Percentiles rank a stretch among this genome's conserved stretches.
phyloP scores from a whole-genome alignment of 2,113 vertebrate genomes.

The Scatophagus argus region DNA sequence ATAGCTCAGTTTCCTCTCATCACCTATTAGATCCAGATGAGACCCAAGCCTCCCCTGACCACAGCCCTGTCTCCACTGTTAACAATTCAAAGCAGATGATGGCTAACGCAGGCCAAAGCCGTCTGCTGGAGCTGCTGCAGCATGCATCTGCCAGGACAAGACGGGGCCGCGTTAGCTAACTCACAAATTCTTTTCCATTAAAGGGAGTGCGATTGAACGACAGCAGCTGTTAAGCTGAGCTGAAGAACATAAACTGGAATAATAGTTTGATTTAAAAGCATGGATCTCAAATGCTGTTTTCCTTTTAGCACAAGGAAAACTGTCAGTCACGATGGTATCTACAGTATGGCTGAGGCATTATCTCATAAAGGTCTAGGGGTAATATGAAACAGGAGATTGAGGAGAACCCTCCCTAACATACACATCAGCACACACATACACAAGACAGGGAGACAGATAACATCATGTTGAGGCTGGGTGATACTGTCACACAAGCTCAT shows the following conservation, averaged over 20 bases:
- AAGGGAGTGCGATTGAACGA: slow-evolving; percentile 55
- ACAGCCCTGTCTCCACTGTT: slow-evolving; percentile 50
- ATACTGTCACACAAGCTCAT: slow-evolving; percentile 28
- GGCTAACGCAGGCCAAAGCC: slow-evolving; percentile 38
- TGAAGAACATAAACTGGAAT: slow-evolving; percentile 30
- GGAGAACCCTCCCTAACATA: slow-evolving; percentile 34
- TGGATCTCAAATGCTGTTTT: slow-evolving; percentile 44
- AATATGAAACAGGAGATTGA: slow-evolving; percentile 58
- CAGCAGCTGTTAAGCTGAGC: slow-evolving; percentile 33
- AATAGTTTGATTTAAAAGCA: slow-evolving; percentile 59
- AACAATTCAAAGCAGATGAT: slow-evolving; percentile 77
- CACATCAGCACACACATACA: slow-evolving; percentile 15
- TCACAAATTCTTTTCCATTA: slow-evolving; percentile 59
- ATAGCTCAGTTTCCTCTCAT: slow-evolving; percentile 76
- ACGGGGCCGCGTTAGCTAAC: slow-evolving; percentile 28
- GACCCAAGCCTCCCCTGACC: slow-evolving; percentile 50
- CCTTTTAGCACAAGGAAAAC: slow-evolving; percentile 19
- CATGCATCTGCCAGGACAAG: slow-evolving; percentile 19
- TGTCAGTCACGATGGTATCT: slow-evolving; percentile 59
- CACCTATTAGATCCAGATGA: slow-evolving; percentile 81
- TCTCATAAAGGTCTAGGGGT: slow-evolving; percentile 52
- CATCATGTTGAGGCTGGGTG: not conserved
- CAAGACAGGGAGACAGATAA: slow-evolving; percentile 6
- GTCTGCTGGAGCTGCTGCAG: slow-evolving; percentile 9
- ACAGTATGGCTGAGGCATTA: slow-evolving; percentile 27